Evolutionary conservation across 2,888 invertebrate genomes (phyloP), one percentile per base, ranked within the genome.

Genomic region (Aspidiotus rigidus): DNA sequence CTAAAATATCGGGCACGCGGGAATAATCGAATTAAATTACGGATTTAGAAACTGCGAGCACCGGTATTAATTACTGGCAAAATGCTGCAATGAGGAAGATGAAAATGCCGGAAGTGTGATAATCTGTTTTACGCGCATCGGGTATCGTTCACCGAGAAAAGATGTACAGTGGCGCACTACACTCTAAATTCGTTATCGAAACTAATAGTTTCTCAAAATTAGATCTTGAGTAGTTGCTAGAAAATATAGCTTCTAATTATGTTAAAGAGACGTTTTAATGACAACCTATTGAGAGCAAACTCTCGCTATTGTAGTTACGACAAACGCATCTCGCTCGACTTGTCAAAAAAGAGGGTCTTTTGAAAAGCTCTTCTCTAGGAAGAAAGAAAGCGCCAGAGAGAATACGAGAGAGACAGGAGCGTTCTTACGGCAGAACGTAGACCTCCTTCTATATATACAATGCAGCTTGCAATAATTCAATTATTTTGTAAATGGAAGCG

Each of bases 231-330:
- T 60, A 67, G 17, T 60, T 60, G 57, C 67, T 49, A n/a, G 59
- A 67, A 13, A 13, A 60, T 67, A 59, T 59, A 67, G 67, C 67
- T 42, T 59, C 67, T 67, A 67, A 67, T 67, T 67, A 59, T 67
- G 67, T 67, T 67, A 67, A 67, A 67, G 59, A 67, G 67, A 59
- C 67, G 67, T 67, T 67, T 67, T 67, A 67, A 67, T 67, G 67
- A 67, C 67, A 67, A 67, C 67, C 67, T 67, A 67, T 67, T 67
- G 60, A 60, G 59, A 67, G 49, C 57, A 59, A 60, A 59, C 67
- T 67, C 67, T 66, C 28, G 13, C n/a, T 13, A 44, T 57, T 59
- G 67, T 60, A 59, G 59, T 59, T 59, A 60, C 59, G 59, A 67
- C 53, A 67, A 64, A 44, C 41, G 67, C 41, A 44, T 41, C 56